Evolutionary conservation across 2,888 invertebrate genomes (phyloP), one percentile per base, ranked within the genome.

Genomic region (Mythimna albipuncta): DNA sequence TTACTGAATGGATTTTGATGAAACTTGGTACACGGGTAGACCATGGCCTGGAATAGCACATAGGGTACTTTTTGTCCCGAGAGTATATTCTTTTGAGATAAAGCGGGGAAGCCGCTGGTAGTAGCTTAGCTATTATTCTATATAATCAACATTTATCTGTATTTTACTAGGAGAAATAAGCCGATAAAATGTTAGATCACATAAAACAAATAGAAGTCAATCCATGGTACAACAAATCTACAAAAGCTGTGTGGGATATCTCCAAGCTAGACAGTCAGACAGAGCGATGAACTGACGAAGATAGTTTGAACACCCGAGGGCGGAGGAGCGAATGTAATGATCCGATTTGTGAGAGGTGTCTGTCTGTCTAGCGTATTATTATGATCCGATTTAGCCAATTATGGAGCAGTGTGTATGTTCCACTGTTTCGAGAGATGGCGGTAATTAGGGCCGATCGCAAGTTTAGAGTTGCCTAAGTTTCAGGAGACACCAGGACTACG

Each of bases 231-330:
- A 19, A 47, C 13, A n/a, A n/a, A 50, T 58, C 16, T 1, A 38
- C 54, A 47, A 57, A 70, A 77, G 55, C 26, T 57, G 41, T 35
- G 21, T 41, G 9, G 68, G n/a, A 50, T 38, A 69, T 70, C 26
- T 50, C 9, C 10, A 21, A 50, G 21, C 55, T 71, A 73, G 57
- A 71, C 79, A 47, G n/a, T 26, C 78, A 78, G 55, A 69, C 78
- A 19, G 71, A 26, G 72, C 72, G 26, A 71, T 79, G 50, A 73
- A 73, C 73, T 44, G 19, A 78, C n/a, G 11, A 71, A 70, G 21
- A 35, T 55, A 47, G 21, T 26, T 16, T 6, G 41, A 78, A 78
- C 32, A 6, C n/a, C n/a, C 11, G 50, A 78, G 72, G 21, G 19
- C 19, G 9, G 6, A 50, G 50, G 7, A 41, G 38, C 0, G 4